A percentile compares a stretch with the other conserved stretches of the same genome.
These are phyloP conservation scores for Anaspis maculata DNA, from an alignment of 2,888 invertebrate species.

Conservation along the genomic window DNA sequence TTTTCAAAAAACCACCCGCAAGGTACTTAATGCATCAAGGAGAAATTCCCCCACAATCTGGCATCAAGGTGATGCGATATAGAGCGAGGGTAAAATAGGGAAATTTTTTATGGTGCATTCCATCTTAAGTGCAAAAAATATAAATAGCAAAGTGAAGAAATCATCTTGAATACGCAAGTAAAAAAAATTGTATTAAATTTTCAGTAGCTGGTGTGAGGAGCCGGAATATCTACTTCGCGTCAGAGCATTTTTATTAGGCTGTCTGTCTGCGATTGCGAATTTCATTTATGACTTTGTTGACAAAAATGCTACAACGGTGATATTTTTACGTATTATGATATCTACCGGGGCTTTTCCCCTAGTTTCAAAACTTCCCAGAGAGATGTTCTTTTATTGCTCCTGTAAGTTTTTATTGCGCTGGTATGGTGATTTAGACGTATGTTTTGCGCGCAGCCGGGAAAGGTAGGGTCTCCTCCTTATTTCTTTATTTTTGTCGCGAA, in stretches of 20 bases:
- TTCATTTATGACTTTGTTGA: conserved; percentile 22
- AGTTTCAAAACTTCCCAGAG: neutral
- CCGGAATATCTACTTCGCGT: no score
- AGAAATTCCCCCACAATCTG: no score
- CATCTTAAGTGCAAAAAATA: no score
- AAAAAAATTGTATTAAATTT: neutral
- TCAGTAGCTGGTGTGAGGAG: neutral
- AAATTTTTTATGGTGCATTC: no score
- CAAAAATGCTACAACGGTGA: conserved; percentile 20
- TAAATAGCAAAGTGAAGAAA: neutral
- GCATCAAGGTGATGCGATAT: no score
- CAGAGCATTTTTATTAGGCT: conserved; percentile 17
- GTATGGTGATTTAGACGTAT: neutral
- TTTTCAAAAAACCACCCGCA: no score
- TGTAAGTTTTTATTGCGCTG: neutral
- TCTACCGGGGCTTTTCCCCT: no score
- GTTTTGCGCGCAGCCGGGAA: no score
- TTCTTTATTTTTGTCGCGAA: no score
- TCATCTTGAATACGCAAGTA: neutral
- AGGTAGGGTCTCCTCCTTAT: no score
- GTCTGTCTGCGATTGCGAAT: conserved; percentile 13
- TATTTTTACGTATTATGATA: conserved; percentile 15
- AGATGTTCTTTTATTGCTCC: neutral
- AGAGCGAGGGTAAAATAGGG: no score
- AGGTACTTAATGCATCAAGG: no score